phyloP scores from a whole-genome alignment of 2,888 invertebrate genomes.

The Anthophora plumipes region DNA sequence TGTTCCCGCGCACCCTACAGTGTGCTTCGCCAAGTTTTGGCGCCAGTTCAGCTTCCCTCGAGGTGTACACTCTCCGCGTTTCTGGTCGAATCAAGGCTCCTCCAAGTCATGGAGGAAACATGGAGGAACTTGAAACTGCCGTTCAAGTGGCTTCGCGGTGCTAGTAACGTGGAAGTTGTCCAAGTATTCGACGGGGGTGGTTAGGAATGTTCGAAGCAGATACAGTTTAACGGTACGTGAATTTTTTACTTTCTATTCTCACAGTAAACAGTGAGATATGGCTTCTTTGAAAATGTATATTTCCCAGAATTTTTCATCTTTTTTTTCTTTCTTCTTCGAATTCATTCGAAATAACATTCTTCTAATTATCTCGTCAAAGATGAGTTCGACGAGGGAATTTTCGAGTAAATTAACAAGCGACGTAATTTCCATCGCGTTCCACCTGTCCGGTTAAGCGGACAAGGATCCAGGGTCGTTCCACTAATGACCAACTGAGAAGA shows the following conservation, averaged over 20 bases:
- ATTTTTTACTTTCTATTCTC: neutral
- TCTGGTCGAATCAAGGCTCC: too few relatives aligned
- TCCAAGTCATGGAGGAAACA: neutral
- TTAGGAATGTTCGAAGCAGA: neutral
- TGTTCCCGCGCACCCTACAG: neutral
- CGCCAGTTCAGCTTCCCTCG: neutral
- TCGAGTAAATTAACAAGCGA: neutral
- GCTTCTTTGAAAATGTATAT: too few relatives aligned
- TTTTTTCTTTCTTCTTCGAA: too few relatives aligned
- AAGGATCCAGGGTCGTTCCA: conserved; percentile 6
- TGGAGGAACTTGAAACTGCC: neutral
- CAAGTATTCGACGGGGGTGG: neutral
- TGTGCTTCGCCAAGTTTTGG: neutral
- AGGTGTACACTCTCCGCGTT: neutral
- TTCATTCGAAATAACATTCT: too few relatives aligned
- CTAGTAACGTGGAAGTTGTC: neutral
- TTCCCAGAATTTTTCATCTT: too few relatives aligned
- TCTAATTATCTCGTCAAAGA: too few relatives aligned
- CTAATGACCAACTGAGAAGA: conserved; percentile 34
- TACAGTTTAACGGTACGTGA: conserved; percentile 1
- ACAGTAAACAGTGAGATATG: too few relatives aligned
- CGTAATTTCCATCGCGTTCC: conserved; percentile 13
- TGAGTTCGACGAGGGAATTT: neutral
- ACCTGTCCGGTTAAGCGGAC: conserved; percentile 26
- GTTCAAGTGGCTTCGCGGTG: neutral